phyloP scores from a whole-genome alignment of 1,140 invertebrate species.

The Pentalonia nigronervosa region DNA sequence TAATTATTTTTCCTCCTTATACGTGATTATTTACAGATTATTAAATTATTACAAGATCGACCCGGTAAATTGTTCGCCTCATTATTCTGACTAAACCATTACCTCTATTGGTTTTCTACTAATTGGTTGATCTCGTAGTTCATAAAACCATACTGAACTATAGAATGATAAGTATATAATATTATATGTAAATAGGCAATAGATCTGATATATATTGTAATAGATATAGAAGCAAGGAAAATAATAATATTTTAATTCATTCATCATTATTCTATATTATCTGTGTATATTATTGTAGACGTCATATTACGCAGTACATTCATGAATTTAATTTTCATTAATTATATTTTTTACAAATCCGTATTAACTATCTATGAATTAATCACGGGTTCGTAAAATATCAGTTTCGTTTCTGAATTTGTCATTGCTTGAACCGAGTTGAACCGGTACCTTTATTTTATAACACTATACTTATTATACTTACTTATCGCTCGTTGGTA shows the following conservation, averaged over 20 bases:
- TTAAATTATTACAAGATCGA: not conserved
- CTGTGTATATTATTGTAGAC: not conserved
- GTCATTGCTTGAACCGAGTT: not conserved
- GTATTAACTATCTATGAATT: not conserved
- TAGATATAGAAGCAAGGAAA: not conserved
- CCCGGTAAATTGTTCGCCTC: not conserved
- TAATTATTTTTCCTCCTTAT: not conserved
- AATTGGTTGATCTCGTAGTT: not conserved
- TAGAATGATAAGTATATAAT: not conserved
- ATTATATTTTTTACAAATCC: not conserved
- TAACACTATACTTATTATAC: not conserved
- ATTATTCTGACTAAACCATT: not conserved
- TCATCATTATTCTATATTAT: not conserved
- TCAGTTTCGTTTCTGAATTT: constrained; percentile 1
- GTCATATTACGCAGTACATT: not conserved
- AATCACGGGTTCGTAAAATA: not conserved
- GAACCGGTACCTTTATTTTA: not conserved
- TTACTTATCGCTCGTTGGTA: not conserved
- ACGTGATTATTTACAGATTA: not conserved
- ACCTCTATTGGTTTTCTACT: not conserved
- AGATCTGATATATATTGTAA: not conserved
- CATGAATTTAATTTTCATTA: not conserved
- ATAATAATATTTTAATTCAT: not conserved
- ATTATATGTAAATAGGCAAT: not conserved
- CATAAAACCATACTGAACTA: not conserved